A percentile compares a stretch with the other conserved stretches of the same genome.
Conservation (phyloP, 2,888 invertebrate species). For the Netelia fuscicornis region DNA sequence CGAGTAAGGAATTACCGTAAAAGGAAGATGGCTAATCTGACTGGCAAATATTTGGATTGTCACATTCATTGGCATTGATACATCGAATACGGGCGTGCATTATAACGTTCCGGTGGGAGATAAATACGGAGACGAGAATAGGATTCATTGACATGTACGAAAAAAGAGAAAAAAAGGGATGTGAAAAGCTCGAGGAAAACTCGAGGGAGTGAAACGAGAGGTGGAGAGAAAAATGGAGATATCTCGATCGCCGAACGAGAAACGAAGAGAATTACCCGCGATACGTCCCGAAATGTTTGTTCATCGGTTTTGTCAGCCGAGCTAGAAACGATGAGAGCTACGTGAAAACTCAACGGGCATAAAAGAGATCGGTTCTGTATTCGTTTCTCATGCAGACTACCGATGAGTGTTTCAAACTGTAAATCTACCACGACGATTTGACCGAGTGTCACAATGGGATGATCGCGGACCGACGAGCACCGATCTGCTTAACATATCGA, state of each 20-base stretch:
- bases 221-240: not conserved
- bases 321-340: not conserved
- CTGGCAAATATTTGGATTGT: conserved; percentile 85
- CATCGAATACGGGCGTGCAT: conserved; percentile 76
- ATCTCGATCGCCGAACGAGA: conserved; percentile 6
- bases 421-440: conserved; percentile 30
- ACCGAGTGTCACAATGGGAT: conserved; percentile 74
- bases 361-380: conserved; percentile 41
- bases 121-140: conserved; percentile 65
- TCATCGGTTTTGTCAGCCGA: not conserved
- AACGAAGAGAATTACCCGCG: too few relatives aligned
- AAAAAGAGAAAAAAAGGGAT: conserved; percentile 43
- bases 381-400: conserved; percentile 20
- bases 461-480: conserved; percentile 78
- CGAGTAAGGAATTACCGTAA: conserved; percentile 61
- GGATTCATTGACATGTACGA: conserved; percentile 50
- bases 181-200: conserved; percentile 26
- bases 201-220: not conserved
- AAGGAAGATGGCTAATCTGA: conserved; percentile 79
- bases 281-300: not conserved
- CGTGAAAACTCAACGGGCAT: conserved; percentile 10
- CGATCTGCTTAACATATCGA: conserved; percentile 77
- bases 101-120: conserved; percentile 53
- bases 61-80: conserved; percentile 82
- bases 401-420: conserved; percentile 26